Evolutionary conservation across 1,140 invertebrate genomes (phyloP).

Genomic region (Panulirus ornatus): DNA sequence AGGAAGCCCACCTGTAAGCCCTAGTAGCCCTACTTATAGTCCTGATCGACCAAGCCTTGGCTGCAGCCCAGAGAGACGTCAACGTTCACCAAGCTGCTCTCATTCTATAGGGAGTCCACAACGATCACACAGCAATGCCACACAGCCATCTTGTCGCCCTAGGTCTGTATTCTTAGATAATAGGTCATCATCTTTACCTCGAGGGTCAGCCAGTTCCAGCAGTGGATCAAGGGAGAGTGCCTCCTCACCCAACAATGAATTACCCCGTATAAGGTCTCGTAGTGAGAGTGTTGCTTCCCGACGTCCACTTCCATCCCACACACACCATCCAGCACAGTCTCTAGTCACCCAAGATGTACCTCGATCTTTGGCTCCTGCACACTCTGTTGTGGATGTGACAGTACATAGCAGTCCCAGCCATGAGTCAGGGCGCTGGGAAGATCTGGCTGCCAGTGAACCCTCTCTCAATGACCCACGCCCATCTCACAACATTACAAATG

Average conservation of each 20-base stretch:
- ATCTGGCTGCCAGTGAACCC: slow-evolving; percentile 70
- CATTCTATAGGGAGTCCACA: slow-evolving; percentile 2
- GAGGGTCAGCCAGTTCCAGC: slow-evolving; percentile 40
- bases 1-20: slow-evolving; percentile 58
- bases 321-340: slow-evolving; percentile 4
- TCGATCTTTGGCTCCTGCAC: slow-evolving; percentile 52
- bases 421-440: slow-evolving; percentile 51
- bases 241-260: slow-evolving; percentile 1
- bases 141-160: slow-evolving; percentile 30
- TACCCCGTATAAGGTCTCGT: slow-evolving; percentile 32
- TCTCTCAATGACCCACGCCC: slow-evolving; percentile 53
- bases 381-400: slow-evolving; percentile 67
- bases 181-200: slow-evolving; percentile 59
- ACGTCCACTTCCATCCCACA: slow-evolving; percentile 43
- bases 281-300: slow-evolving; percentile 61
- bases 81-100: neutral
- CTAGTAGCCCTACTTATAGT: slow-evolving; percentile 51
- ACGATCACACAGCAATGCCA: slow-evolving; percentile 32
- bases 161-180: slow-evolving; percentile 57
- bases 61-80: slow-evolving; percentile 17
- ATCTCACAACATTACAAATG: slow-evolving; percentile 16
- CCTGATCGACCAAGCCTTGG: slow-evolving; percentile 20
- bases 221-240: neutral
- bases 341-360: slow-evolving; percentile 45
- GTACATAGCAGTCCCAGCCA: slow-evolving; percentile 11